Conservation (phyloP, 2,888 invertebrate genomes). For the Dryobota labecula region DNA sequence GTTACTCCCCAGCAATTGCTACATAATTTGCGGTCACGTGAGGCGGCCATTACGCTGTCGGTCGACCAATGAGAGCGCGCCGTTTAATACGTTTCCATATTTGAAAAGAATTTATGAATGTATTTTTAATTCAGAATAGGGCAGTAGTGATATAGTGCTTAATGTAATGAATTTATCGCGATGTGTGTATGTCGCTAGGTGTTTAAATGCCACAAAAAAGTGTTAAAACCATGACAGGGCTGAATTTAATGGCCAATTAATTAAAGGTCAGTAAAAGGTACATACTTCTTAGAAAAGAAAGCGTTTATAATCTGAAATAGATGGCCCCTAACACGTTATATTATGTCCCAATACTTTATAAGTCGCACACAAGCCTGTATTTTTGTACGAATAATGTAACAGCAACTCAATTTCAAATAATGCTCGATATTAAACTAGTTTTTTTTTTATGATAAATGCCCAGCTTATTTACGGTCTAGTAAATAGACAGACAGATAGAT, state of each 20-base stretch:
- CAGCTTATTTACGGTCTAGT: slow-evolving; percentile 60
- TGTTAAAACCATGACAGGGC: slow-evolving; percentile 36
- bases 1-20: slow-evolving; percentile 81
- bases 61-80: slow-evolving; percentile 84
- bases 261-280: slow-evolving; percentile 45
- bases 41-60: slow-evolving; percentile 85
- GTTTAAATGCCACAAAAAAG: slow-evolving; percentile 33
- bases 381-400: slow-evolving; percentile 33
- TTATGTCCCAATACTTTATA: slow-evolving; percentile 7
- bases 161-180: slow-evolving; percentile 26
- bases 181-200: slow-evolving; percentile 22
- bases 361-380: slow-evolving; percentile 1
- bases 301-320: slow-evolving; percentile 13
- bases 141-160: slow-evolving; percentile 52
- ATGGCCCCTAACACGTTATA: slow-evolving; percentile 6
- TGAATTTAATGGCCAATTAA: slow-evolving; percentile 32
- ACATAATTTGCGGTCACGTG: slow-evolving; percentile 89
- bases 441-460: slow-evolving; percentile 50
- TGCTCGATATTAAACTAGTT: slow-evolving; percentile 52
- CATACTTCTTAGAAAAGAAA: slow-evolving; percentile 29
- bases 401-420: slow-evolving; percentile 42
- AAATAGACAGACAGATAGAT: slow-evolving; percentile 49
- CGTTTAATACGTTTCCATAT: slow-evolving; percentile 86
- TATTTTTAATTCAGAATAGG: slow-evolving; percentile 74
- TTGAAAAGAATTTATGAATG: slow-evolving; percentile 79